Evolutionary conservation across 2,113 vertebrate genomes (phyloP), one percentile per base, ranked within the genome.

Genomic region (Glaucomys volans): DNA sequence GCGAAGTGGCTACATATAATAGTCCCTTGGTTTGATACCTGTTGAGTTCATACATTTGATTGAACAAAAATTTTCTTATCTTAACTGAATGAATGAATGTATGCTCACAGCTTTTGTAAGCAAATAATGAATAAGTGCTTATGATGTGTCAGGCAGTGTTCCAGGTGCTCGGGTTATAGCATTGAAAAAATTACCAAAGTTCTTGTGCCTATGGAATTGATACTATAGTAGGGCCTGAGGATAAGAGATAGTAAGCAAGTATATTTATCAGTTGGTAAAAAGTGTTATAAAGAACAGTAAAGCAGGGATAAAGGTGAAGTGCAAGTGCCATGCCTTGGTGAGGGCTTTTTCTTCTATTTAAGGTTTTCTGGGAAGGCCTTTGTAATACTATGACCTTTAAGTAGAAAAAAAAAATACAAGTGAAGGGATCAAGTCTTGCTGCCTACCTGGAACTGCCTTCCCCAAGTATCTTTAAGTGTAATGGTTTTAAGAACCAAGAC

Each of bases 41-140:
- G 35, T 91, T 81, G n/a, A 86, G 40, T 9, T 81, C 7, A 72
- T 77, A 52, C 57, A 28, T 81, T 96, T 64, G 72, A 90, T 66
- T 72, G 37, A 87, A 52, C 17, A 95, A 79, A 93, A 71, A n/a
- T 77, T 77, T 92, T 92, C 30, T 80, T 86, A 50, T 44, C 24
- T 82, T 62, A 24, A 57, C n/a, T 13, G 20, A 59, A 82, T 75
- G 44, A 93, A 59, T 57, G 44, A 64, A n/a, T 91, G 26, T 91
- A 47, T 66, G 28, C 85, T 72, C n/a, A 54, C 62, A 75, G 44
- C 44, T 92, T 66, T 67, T 52, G 20, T 26, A 62, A 67, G 67
- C 74, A 84, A 80, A 79, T 64, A 76, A 28, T 89, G 50, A 90
- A 20, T 42, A 40, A 50, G 30, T 47, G n/a, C 24, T 47, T 91